phyloP scores from a whole-genome alignment of 2,888 invertebrate genomes.

The Eulithis prunata region DNA sequence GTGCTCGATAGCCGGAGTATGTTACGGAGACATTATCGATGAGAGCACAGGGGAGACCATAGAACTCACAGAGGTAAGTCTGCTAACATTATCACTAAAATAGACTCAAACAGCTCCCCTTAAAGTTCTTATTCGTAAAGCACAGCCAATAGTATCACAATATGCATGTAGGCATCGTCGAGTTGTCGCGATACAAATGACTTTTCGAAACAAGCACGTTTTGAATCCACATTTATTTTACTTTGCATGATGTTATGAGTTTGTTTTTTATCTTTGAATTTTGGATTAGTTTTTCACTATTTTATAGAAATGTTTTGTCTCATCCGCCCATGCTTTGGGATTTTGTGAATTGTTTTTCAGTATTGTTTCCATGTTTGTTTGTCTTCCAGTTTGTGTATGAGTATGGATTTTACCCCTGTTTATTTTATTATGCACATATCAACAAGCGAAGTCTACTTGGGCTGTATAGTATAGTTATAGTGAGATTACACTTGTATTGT shows the following conservation, averaged over 20 bases:
- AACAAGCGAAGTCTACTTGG: conserved; percentile 34
- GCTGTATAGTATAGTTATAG: conserved; percentile 13
- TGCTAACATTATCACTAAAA: conserved; percentile 10
- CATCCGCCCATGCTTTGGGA: conserved; percentile 61
- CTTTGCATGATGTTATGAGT: conserved; percentile 66
- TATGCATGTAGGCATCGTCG: conserved; percentile 56
- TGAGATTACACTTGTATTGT: conserved; percentile 5
- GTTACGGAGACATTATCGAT: conserved; percentile 96
- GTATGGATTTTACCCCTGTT: conserved; percentile 40
- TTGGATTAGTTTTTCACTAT: conserved; percentile 22
- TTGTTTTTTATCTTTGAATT: conserved; percentile 43
- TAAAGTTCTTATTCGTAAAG: conserved; percentile 36
- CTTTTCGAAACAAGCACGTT: conserved; percentile 53
- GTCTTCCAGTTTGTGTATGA: conserved; percentile 62
- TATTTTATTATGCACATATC: conserved; percentile 42
- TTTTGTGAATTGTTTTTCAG: conserved; percentile 58
- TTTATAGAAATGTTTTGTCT: conserved; percentile 45
- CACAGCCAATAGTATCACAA: conserved; percentile 46
- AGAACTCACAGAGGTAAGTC: conserved; percentile 92
- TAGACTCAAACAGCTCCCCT: not conserved
- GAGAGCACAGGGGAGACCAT: conserved; percentile 93
- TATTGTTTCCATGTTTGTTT: conserved; percentile 52
- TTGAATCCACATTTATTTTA: conserved; percentile 45
- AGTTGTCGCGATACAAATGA: conserved; percentile 40
- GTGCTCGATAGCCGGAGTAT: conserved; percentile 96